Evolutionary conservation across 2,888 invertebrate genomes (phyloP).

Genomic region (Cryptus armator): DNA sequence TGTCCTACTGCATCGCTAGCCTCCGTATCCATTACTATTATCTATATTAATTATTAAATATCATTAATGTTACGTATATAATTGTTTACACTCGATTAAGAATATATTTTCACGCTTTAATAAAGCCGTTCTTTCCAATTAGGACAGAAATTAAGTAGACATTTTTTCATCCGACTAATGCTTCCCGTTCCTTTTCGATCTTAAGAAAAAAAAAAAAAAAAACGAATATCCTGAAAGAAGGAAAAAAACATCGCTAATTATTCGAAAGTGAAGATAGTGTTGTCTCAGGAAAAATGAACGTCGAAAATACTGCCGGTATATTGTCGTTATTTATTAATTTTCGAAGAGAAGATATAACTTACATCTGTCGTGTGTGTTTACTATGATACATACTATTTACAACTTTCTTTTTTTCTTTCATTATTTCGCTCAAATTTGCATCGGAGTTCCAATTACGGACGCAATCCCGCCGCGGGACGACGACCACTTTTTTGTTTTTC

Average conservation of each 20-base stretch:
- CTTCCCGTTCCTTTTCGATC: not conserved
- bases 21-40: constrained; percentile 11
- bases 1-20: not conserved
- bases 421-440: constrained; percentile 26
- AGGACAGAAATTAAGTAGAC: not conserved
- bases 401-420: constrained; percentile 64
- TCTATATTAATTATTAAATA: not conserved
- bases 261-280: not conserved
- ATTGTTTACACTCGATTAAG: not conserved
- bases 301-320: constrained; percentile 73
- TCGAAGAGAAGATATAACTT: constrained; percentile 81
- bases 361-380: constrained; percentile 75
- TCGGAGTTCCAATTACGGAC: constrained; percentile 30
- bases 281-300: not conserved
- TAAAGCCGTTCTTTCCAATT: constrained; percentile 64
- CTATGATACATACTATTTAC: constrained; percentile 83
- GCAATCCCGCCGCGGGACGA: constrained; percentile 19
- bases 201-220: not conserved
- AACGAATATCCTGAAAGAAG: not conserved
- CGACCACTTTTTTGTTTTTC: not conserved
- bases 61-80: not conserved
- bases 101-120: constrained; percentile 65
- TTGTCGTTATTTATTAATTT: constrained; percentile 83
- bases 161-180: not conserved
- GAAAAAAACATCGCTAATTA: too few species aligned